A percentile compares a stretch with the other conserved stretches of the same genome.
These are phyloP conservation scores for Urosaurus nigricauda DNA, from an alignment of 2,797 vertebrate genomes.

Conservation along the genomic window DNA sequence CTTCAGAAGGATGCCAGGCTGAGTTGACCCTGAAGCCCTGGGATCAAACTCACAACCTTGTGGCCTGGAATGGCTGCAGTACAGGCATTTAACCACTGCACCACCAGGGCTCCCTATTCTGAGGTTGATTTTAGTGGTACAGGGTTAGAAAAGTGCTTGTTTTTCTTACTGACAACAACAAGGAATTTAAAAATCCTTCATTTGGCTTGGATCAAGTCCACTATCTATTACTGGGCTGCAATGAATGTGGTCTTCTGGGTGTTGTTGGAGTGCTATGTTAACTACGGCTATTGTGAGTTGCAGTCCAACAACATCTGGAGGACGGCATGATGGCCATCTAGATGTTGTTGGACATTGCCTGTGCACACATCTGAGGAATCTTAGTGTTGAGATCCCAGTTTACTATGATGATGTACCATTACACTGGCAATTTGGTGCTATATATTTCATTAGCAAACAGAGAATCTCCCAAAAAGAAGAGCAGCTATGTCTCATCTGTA, in stretches of 20 bases:
- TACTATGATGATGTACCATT: background rate
- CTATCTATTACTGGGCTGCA: background rate
- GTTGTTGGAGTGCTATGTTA: too few relatives aligned
- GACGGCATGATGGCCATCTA: background rate
- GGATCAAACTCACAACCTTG: too few relatives aligned
- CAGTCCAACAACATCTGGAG: background rate
- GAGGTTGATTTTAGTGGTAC: background rate
- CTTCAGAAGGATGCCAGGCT: too few relatives aligned
- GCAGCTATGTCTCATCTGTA: background rate
- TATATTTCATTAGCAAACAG: slow-evolving; percentile 1
- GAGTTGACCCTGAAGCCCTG: too few relatives aligned
- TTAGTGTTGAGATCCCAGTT: background rate
- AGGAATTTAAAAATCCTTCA: background rate
- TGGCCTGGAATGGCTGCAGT: too few relatives aligned
- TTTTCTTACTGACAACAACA: background rate
- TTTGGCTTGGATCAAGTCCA: background rate
- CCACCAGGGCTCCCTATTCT: too few relatives aligned
- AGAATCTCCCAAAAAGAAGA: background rate
- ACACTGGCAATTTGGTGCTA: background rate
- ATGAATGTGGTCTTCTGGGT: background rate
- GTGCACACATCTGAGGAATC: background rate
- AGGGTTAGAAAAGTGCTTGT: background rate
- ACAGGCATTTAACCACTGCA: too few relatives aligned
- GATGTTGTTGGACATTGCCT: background rate
- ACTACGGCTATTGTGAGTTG: too few relatives aligned